A percentile compares a stretch with the other conserved stretches of the same genome.
These are phyloP conservation scores for Hestina assimilis DNA, from an alignment of 1,140 invertebrate genomes.

Conservation along the genomic window DNA sequence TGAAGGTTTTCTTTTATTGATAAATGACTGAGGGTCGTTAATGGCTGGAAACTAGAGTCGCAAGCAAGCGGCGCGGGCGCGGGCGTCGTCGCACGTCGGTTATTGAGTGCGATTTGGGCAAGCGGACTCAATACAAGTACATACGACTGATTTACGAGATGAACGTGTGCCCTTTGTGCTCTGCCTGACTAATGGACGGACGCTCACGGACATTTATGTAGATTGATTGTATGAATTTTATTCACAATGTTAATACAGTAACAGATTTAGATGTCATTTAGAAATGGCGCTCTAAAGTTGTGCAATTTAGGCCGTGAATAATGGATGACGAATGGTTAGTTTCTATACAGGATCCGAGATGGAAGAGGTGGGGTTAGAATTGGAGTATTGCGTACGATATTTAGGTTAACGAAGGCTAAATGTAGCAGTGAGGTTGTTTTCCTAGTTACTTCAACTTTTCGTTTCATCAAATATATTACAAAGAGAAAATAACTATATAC, in stretches of 20 bases:
- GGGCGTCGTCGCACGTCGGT: slow-evolving; percentile 39
- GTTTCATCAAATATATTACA: too few species aligned
- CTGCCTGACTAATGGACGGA: slow-evolving; percentile 74
- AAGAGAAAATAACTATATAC: too few species aligned
- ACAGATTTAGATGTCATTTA: slow-evolving; percentile 79
- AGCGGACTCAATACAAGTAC: slow-evolving; percentile 66
- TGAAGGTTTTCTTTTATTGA: slow-evolving; percentile 39
- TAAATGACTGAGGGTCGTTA: slow-evolving; percentile 57
- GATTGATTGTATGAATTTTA: slow-evolving; percentile 79
- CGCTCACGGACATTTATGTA: slow-evolving; percentile 78
- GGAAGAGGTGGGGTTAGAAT: slow-evolving; percentile 55
- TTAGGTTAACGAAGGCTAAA: too few species aligned
- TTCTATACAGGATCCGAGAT: slow-evolving; percentile 61
- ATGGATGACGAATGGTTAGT: slow-evolving; percentile 74
- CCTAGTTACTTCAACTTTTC: neutral
- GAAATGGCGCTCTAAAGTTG: slow-evolving; percentile 77
- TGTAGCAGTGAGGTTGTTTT: neutral
- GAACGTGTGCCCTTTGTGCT: slow-evolving; percentile 77
- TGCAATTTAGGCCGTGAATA: slow-evolving; percentile 78
- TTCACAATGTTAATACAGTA: slow-evolving; percentile 78
- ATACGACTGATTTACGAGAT: slow-evolving; percentile 75
- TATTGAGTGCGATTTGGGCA: slow-evolving; percentile 71
- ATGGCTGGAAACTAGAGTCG: slow-evolving; percentile 46
- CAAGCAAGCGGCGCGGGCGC: slow-evolving; percentile 20
- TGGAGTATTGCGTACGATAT: slow-evolving; percentile 27